phyloP scores from a whole-genome alignment of 2,797 vertebrate genomes.

The Sylvia borin region DNA sequence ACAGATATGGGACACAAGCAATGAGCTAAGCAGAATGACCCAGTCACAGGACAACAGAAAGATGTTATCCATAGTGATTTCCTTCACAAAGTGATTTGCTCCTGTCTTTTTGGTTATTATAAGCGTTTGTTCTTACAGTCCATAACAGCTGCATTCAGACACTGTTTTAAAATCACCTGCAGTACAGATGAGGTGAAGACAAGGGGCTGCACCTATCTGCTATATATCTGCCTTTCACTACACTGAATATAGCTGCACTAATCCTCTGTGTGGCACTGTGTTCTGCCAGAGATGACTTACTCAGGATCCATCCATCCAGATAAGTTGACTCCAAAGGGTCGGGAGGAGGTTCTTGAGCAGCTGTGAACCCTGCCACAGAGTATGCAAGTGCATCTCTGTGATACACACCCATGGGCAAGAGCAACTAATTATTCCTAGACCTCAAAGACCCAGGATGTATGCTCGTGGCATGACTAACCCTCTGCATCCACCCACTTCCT shows the following conservation, averaged over 20 bases:
- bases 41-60: background rate
- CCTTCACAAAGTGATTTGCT: background rate
- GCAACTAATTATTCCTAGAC: constrained; percentile 1
- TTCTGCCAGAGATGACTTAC: background rate
- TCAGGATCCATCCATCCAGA: background rate
- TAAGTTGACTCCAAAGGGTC: background rate
- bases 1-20: background rate
- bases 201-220: background rate
- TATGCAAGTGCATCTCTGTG: background rate
- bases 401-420: background rate
- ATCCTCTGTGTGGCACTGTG: background rate
- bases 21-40: background rate
- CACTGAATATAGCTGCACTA: background rate
- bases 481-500: constrained; percentile 1
- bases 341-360: background rate
- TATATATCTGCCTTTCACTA: background rate
- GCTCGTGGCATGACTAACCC: constrained; percentile 7
- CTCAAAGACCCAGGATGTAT: background rate
- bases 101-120: background rate
- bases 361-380: background rate
- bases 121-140: background rate
- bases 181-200: background rate
- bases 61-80: background rate
- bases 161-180: background rate
- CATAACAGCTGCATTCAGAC: background rate